A percentile compares a stretch with the other conserved stretches of the same genome.
These are phyloP conservation scores for Corella eumyota DNA, from an alignment of 23 tunicate species.

Conservation along the genomic window DNA sequence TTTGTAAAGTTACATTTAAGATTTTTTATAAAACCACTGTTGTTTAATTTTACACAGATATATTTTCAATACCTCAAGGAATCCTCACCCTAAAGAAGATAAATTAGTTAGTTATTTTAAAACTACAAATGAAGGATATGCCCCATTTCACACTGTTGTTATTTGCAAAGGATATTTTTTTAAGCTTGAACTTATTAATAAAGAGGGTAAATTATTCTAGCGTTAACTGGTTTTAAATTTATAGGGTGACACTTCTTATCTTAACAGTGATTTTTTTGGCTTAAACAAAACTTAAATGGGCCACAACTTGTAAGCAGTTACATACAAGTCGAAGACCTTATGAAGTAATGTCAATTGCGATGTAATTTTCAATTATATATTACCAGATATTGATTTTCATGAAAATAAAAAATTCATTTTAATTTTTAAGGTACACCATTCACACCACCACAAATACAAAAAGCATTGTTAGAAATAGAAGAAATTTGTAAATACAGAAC, in stretches of 20 bases:
- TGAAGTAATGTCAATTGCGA: too few relatives aligned
- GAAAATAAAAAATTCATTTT: not conserved
- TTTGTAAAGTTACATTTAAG: too few relatives aligned
- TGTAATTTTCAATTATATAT: too few relatives aligned
- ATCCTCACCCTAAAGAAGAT: conserved; percentile 34
- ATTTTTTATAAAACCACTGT: too few relatives aligned
- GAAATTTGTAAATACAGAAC: conserved; percentile 5
- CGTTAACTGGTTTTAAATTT: too few relatives aligned
- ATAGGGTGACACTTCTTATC: too few relatives aligned
- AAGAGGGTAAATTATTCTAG: too few relatives aligned
- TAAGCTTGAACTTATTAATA: conserved; percentile 19
- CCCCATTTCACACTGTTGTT: conserved; percentile 40
- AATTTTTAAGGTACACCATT: conserved; percentile 21
- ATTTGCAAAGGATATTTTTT: conserved; percentile 26
- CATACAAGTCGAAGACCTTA: too few relatives aligned
- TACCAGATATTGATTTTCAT: too few relatives aligned
- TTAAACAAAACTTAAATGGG: too few relatives aligned
- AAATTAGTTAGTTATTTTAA: conserved; percentile 33
- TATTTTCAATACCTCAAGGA: conserved; percentile 52
- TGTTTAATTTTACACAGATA: conserved; percentile 1
- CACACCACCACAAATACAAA: conserved; percentile 44
- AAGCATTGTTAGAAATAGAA: conserved; percentile 7
- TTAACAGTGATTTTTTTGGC: too few relatives aligned
- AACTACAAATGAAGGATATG: conserved; percentile 39
- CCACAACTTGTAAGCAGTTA: too few relatives aligned